Evolutionary conservation across 2,797 vertebrate genomes (phyloP).

Genomic region (Margarornis squamiger): DNA sequence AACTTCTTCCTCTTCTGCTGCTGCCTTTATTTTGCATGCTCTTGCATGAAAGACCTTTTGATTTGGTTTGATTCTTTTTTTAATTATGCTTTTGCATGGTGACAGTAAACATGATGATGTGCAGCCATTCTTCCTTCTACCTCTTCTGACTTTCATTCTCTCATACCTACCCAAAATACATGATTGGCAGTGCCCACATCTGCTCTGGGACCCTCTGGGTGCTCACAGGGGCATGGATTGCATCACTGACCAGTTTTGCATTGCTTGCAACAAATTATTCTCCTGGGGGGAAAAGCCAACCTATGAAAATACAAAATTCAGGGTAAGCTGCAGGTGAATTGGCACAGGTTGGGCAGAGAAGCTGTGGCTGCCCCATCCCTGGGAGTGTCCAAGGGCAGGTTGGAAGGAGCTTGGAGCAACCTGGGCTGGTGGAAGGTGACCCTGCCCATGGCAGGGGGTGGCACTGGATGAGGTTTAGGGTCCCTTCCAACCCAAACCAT

Average conservation of each 20-base stretch:
- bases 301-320: background rate
- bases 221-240: fast-evolving
- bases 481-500: background rate
- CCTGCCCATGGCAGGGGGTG: background rate
- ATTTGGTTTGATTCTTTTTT: background rate
- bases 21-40: conserved; percentile 76
- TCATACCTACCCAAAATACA: conserved; percentile 72
- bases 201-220: background rate
- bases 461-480: background rate
- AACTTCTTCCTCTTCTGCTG: conserved; percentile 63
- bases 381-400: background rate
- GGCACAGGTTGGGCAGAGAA: background rate
- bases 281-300: background rate
- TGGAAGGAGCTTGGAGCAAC: background rate
- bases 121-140: conserved; percentile 60
- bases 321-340: background rate
- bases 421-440: background rate
- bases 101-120: conserved; percentile 50
- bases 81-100: conserved; percentile 74
- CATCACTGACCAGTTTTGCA: background rate
- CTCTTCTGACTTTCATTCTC: conserved; percentile 72
- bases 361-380: background rate
- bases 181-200: conserved; percentile 70
- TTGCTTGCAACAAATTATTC: background rate
- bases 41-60: conserved; percentile 39